A percentile compares a stretch with the other conserved stretches of the same genome.
These are phyloP conservation scores for Sialia sialis DNA, from an alignment of 2,113 vertebrate genomes.

Conservation along the genomic window DNA sequence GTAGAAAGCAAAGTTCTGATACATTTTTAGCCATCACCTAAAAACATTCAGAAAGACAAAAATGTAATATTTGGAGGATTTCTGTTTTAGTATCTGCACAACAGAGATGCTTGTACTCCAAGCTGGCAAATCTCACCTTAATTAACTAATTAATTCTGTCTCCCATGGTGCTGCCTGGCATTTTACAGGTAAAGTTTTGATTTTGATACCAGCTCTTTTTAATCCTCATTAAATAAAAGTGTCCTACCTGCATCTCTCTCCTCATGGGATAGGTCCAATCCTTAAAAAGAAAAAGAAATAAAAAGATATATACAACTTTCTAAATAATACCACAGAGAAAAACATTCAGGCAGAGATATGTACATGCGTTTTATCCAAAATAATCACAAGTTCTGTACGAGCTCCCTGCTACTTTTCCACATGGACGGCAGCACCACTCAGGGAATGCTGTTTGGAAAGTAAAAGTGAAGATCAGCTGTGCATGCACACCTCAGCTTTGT, in stretches of 20 bases:
- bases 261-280: slow-evolving; percentile 99
- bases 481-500: background rate
- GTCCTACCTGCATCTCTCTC: slow-evolving; percentile 95
- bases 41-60: background rate
- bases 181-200: background rate
- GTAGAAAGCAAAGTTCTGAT: background rate
- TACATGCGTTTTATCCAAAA: rapidly evolving
- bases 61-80: background rate
- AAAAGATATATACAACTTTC: background rate
- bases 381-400: background rate
- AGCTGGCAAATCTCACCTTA: background rate
- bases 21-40: background rate
- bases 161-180: background rate
- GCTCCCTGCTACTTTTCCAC: background rate
- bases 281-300: slow-evolving; percentile 65
- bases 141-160: background rate
- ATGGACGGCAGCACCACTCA: background rate
- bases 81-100: background rate
- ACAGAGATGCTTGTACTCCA: background rate
- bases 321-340: background rate
- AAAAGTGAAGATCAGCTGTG: background rate
- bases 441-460: background rate
- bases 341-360: background rate
- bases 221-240: background rate
- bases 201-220: background rate